Conservation (phyloP, 2,888 invertebrate species). For the Thera obeliscata region DNA sequence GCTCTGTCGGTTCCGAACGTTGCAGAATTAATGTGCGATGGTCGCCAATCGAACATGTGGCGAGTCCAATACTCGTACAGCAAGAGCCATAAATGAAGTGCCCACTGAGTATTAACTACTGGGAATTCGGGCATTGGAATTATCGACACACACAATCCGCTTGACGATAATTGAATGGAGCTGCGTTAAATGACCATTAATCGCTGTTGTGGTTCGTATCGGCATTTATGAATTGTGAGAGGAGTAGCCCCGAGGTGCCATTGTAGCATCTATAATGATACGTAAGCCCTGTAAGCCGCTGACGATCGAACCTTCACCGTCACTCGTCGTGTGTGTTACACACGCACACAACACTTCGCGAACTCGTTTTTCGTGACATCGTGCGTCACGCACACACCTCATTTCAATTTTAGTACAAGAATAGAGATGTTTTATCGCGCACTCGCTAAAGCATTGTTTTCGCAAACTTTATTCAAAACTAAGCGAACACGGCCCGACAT, state of each 20-base stretch:
- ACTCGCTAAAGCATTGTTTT: conserved; percentile 51
- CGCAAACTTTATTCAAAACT: conserved; percentile 45
- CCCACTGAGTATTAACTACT: conserved; percentile 66
- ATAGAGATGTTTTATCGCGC: conserved; percentile 52
- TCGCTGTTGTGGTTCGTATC: conserved; percentile 67
- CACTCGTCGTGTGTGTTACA: conserved; percentile 47
- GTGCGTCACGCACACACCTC: conserved; percentile 64
- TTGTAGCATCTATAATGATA: conserved; percentile 48
- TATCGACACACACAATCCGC: conserved; percentile 73
- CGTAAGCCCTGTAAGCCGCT: conserved; percentile 2
- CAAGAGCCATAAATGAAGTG: conserved; percentile 71
- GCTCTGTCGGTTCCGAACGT: conserved; percentile 63
- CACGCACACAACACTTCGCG: conserved; percentile 51
- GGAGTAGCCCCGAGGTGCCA: conserved; percentile 47
- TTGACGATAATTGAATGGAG: conserved; percentile 76
- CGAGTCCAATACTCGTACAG: conserved; percentile 59
- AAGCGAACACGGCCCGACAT: conserved; percentile 44
- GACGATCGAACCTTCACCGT: conserved; percentile 43
- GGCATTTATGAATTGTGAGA: conserved; percentile 65
- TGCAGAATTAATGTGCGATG: conserved; percentile 69
- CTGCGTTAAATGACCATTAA: conserved; percentile 78
- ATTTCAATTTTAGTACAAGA: conserved; percentile 61
- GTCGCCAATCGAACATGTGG: conserved; percentile 60
- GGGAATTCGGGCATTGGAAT: conserved; percentile 73
- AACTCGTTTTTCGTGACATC: conserved; percentile 63